Base-by-base conservation (phyloP, 2,797 vertebrate species). In the Heterohyrax brucei region DNA sequence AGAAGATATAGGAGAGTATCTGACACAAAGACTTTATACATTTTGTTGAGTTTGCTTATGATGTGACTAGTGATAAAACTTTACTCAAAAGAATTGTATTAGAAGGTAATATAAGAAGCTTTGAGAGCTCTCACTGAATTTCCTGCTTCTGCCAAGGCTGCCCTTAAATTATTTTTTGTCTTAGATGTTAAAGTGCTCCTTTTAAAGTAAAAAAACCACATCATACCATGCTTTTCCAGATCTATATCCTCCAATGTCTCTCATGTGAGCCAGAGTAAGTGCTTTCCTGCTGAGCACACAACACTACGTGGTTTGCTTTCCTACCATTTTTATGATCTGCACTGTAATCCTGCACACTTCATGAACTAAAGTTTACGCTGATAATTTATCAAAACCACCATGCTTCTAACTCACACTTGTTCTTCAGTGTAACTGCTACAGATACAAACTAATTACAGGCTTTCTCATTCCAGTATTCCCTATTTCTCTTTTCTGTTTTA, bases 331-430 rank as follows among this genome's bases (percentile, higher is more conserved):
- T 72, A 28, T 50, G 46, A 78, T 2, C 72, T 72, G 3, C 30
- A 4, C 16, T 12, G 46, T 10, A 66, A 14, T 16, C 21, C 18
- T 33, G 2, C 22, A 59, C 9, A 61, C 8, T 16, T 30, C 62
- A 81, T 30, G 19, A 48, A 16, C 44, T 14, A 28, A 3, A 48
- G 13, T 28, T 30, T 85, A 82, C 70, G 3, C 28, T 50, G 0
- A 22, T 66, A 28, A 72, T 73, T 24, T 62, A 10, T 68, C 66
- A 62, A 24, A 62, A 0, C 7, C 59, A 62, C n/a, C 19, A 0
- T 46, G 0, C 10, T 53, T 7, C 24, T 46, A 13, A 10, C n/a
- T 30, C 4, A 79, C 0, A 26, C 68, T 12, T 16, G 3, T 7
- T 39, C 66, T 94, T 85, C 39, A 22, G 59, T 76, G 12, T 26